Evolutionary conservation across 2,888 invertebrate genomes (phyloP).

Genomic region (Epirrita christyi): DNA sequence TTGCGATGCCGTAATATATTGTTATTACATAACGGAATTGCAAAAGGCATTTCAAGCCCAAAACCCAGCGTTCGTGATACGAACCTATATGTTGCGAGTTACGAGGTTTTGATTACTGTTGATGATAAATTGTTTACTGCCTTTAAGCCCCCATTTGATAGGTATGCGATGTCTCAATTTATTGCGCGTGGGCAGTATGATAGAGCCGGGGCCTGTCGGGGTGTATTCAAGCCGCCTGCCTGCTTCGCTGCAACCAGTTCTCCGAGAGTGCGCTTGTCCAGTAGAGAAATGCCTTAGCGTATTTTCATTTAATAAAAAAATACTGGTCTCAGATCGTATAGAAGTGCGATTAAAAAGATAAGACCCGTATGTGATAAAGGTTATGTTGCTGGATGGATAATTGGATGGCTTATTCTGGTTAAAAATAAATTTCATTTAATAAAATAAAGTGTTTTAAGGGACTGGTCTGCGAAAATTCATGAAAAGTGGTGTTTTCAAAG

Average conservation of each 20-base stretch:
- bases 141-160: conserved; percentile 43
- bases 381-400: conserved; percentile 14
- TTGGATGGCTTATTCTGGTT: conserved; percentile 19
- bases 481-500: no score
- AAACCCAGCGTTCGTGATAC: conserved; percentile 40
- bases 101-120: conserved; percentile 41
- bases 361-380: conserved; percentile 14
- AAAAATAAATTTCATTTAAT: conserved; percentile 28
- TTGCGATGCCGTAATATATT: conserved; percentile 43
- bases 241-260: conserved; percentile 34
- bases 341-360: conserved; percentile 22
- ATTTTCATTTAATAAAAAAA: conserved; percentile 28
- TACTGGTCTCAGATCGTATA: conserved; percentile 18
- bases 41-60: conserved; percentile 42
- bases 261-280: conserved; percentile 31
- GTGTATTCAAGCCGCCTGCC: conserved; percentile 12
- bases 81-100: conserved; percentile 44
- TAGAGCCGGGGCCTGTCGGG: conserved; percentile 21
- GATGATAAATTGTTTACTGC: conserved; percentile 47
- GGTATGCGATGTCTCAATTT: conserved; percentile 49
- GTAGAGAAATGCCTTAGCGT: conserved; percentile 17
- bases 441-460: no score
- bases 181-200: conserved; percentile 44
- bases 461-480: no score
- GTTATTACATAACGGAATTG: conserved; percentile 50